Conservation (phyloP, 2,797 vertebrate species). For the Mergus octosetaceus region DNA sequence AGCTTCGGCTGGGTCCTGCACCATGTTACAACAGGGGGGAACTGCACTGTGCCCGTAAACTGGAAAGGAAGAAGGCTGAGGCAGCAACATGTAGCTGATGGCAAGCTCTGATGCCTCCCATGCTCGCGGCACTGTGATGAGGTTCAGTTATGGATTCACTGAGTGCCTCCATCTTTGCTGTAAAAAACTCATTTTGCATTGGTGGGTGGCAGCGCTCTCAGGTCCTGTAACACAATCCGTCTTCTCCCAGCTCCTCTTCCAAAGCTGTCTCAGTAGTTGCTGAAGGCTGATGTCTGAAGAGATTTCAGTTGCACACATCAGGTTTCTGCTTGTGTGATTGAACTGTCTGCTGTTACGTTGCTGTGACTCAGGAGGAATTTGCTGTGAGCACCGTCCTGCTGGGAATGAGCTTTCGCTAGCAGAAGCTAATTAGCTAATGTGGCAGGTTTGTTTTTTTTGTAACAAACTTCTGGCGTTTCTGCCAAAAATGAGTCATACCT, state of each 20-base stretch:
- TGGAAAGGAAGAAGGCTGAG: background rate
- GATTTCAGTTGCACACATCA: background rate
- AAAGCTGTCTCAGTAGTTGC: background rate
- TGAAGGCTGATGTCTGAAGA: background rate
- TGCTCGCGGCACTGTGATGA: background rate
- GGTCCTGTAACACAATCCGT: background rate
- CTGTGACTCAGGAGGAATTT: background rate
- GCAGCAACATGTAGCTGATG: background rate
- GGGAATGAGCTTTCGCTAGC: background rate
- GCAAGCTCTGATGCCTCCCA: background rate
- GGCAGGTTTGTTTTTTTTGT: background rate
- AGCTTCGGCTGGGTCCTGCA: background rate
- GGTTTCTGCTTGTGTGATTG: background rate
- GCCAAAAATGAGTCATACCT: background rate
- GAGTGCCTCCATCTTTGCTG: background rate
- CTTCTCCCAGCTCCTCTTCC: background rate
- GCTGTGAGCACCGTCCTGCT: background rate
- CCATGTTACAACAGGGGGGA: accelerated
- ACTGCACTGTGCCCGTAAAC: no score
- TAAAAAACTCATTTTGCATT: background rate
- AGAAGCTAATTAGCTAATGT: background rate
- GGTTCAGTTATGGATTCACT: background rate
- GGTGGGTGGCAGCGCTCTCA: background rate
- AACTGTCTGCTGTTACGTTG: background rate
- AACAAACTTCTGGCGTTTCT: background rate